Percentiles rank a stretch among this genome's conserved stretches.
Conservation (phyloP, 1,140 invertebrate species). For the Leptopilina boulardi region DNA sequence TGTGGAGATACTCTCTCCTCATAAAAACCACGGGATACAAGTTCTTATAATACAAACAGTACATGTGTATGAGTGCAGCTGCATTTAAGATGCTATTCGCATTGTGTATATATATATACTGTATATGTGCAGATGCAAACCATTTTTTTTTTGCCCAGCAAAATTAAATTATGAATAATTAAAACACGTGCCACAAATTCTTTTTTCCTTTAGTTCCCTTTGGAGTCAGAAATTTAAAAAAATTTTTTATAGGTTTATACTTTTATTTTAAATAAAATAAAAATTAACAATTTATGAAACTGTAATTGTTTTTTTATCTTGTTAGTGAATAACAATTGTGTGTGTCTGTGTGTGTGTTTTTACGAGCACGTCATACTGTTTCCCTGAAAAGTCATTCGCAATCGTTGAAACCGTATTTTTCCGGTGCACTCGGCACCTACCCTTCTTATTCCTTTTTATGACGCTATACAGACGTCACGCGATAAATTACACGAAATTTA, state of each 20-base stretch:
- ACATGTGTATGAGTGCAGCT: constrained; percentile 48
- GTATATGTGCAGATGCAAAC: constrained; percentile 24
- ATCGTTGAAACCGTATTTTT: constrained; percentile 55
- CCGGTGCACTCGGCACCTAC: constrained; percentile 50
- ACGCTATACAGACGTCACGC: constrained; percentile 48
- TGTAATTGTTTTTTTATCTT: neutral
- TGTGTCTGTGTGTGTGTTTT: neutral
- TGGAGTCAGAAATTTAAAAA: no score
- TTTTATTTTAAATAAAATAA: no score
- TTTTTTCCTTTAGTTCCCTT: constrained; percentile 5
- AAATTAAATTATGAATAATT: constrained; percentile 25
- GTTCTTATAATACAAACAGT: constrained; percentile 6
- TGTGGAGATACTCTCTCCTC: constrained; percentile 43
- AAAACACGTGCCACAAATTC: constrained; percentile 6
- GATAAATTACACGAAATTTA: constrained; percentile 56
- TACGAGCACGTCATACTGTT: neutral
- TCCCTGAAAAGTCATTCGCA: constrained; percentile 35
- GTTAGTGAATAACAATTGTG: constrained; percentile 6
- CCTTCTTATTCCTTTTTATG: constrained; percentile 36
- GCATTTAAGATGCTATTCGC: constrained; percentile 53
- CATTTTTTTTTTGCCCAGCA: constrained; percentile 9
- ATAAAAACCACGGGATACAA: constrained; percentile 49
- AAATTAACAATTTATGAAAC: no score
- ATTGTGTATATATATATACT: constrained; percentile 41
- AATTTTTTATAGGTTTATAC: no score